Base-by-base conservation (phyloP, 2,113 vertebrate species). In the Crotophaga sulcirostris region DNA sequence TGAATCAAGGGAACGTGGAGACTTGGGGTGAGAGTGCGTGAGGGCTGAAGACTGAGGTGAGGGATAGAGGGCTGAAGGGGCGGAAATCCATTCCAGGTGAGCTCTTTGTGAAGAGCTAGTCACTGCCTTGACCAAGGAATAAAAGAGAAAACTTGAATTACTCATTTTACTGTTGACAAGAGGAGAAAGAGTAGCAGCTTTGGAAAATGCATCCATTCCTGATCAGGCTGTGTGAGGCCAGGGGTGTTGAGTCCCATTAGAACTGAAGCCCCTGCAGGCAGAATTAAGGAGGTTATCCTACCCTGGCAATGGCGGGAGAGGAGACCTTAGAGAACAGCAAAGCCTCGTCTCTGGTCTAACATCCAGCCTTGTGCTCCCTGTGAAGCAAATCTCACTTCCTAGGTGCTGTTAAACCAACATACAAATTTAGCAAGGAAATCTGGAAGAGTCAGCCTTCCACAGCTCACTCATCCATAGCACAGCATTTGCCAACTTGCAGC, bases 401-500 rank as follows among this genome's bases (percentile, higher is more conserved):
- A 55, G 58, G 31, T 16, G 44, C 47, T 77, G 55, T n/a, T 80
- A 44, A 93, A 79, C 51, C 59, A 73, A 45, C 45, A 16, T 3
- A 42, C 31, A 68, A 25, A 73, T 80, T 85, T 40, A 94, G 86
- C 51, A 42, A 86, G 63, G 4, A 45, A 70, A 80, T 69, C 36
- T 67, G 63, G 45, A 69, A 45, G 75, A 76, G 5, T 80, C 75
- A 92, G 67, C 94, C 79, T 85, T 91, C 85, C 82, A 33, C 82
- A 26, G 67, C 44, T 79, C 83, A 40, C 16, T 89, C 94, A 77
- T 54, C 79, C 45, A 0, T 14, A 79, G 70, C 87, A 24, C 82
- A 85, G 62, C 28, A 1, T 64, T 60, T 87, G 59, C 75, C 80
- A 64, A n/a, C 88, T 54, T 44, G 78, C 92, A 95, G 95, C 88